phyloP scores from a whole-genome alignment of 2,113 vertebrate species.

The Scophthalmus maximus region DNA sequence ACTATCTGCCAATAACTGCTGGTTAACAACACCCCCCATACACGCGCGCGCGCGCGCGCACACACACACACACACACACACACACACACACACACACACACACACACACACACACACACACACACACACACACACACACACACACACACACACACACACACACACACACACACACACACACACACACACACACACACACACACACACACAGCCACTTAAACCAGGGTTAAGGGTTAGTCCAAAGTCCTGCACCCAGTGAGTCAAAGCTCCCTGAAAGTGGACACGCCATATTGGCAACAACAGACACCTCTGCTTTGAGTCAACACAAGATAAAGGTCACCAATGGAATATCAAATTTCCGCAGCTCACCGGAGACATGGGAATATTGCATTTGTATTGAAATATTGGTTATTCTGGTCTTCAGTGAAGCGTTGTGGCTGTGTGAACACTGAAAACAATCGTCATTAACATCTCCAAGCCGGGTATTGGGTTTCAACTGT shows the following conservation, averaged over 20 bases:
- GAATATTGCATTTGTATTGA: constrained; percentile 31
- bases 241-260: constrained; percentile 12
- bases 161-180: background rate
- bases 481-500: constrained; percentile 29
- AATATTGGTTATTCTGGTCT: background rate
- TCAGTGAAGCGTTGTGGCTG: constrained; percentile 1
- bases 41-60: background rate
- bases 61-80: background rate
- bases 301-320: constrained; percentile 34
- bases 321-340: constrained; percentile 22
- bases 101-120: background rate
- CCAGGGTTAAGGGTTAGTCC: constrained; percentile 50
- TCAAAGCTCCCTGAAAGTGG: constrained; percentile 33
- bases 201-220: background rate
- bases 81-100: constrained; percentile 42
- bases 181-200: background rate
- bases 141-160: background rate
- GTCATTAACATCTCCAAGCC: background rate
- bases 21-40: constrained; percentile 42
- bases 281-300: constrained; percentile 35
- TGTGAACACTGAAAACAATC: constrained; percentile 25
- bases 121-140: background rate
- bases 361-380: too few relatives aligned
- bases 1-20: constrained; percentile 37
- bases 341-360: constrained; percentile 30